Evolutionary conservation across 2,797 vertebrate genomes (phyloP).

Genomic region (Melanotaenia boesemani): DNA sequence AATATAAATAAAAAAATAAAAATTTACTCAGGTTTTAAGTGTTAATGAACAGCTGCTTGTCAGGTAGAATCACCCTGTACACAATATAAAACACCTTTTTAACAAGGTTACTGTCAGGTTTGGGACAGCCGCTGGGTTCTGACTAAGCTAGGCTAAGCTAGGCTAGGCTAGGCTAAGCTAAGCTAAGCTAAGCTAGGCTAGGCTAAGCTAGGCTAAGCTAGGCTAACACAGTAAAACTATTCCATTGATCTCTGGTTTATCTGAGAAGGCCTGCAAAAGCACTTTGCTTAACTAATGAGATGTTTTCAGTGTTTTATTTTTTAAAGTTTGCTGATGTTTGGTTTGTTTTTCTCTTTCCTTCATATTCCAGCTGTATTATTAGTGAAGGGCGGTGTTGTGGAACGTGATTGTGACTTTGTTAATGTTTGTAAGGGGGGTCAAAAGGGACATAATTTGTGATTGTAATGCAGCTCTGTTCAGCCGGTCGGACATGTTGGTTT

Average conservation of each 20-base stretch:
- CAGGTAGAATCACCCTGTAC: neutral
- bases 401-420: conserved; percentile 33
- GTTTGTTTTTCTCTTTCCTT: neutral
- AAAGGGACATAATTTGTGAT: conserved; percentile 19
- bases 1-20: too few relatives aligned
- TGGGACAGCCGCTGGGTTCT: too few relatives aligned
- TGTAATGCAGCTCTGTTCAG: conserved; percentile 19
- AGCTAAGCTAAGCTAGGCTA: too few relatives aligned
- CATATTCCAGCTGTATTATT: neutral
- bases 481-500: conserved; percentile 1
- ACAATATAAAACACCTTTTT: neutral
- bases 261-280: conserved; percentile 27
- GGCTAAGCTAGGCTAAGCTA: too few relatives aligned
- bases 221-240: too few relatives aligned
- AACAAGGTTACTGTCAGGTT: neutral
- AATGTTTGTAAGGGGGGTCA: conserved; percentile 15
- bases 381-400: conserved; percentile 8
- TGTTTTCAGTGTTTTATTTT: conserved; percentile 10
- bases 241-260: neutral
- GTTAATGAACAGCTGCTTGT: neutral
- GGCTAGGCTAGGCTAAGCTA: too few relatives aligned
- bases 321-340: conserved; percentile 6
- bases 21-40: too few relatives aligned
- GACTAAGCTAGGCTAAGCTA: too few relatives aligned
- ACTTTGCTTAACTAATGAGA: conserved; percentile 32